Conservation (phyloP, 2,113 vertebrate genomes). For the Hippocampus abdominalis region DNA sequence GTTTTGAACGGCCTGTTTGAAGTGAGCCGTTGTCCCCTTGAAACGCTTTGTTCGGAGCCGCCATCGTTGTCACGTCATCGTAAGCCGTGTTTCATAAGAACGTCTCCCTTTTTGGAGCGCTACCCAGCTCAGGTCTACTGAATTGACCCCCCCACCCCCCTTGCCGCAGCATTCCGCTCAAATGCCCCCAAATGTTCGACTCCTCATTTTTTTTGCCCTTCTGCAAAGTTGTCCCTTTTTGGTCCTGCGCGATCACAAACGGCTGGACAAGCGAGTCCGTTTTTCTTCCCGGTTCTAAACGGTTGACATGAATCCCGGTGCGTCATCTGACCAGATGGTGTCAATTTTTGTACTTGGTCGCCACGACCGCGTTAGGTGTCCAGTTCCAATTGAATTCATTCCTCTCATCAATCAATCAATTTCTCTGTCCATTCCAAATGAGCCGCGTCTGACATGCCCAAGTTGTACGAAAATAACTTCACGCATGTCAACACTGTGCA, state of each 20-base stretch:
- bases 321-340: not conserved
- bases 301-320: not conserved
- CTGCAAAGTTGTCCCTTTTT: not conserved
- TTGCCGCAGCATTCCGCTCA: not conserved
- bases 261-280: not conserved
- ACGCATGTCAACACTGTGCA: not conserved
- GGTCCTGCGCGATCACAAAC: not conserved
- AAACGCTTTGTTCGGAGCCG: not conserved
- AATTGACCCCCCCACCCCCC: not conserved
- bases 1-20: not conserved
- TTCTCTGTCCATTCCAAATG: not conserved
- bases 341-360: not conserved
- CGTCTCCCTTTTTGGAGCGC: not conserved
- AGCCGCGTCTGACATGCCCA: too few relatives aligned
- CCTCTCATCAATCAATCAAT: not conserved
- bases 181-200: not conserved
- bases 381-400: too few relatives aligned
- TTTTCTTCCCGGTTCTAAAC: not conserved
- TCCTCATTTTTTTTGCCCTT: not conserved
- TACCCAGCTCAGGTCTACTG: not conserved
- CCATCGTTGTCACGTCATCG: not conserved
- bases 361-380: not conserved
- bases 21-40: not conserved
- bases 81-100: not conserved
- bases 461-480: not conserved